Conservation (phyloP, 2,113 vertebrate genomes). For the Harpagus bidentatus region DNA sequence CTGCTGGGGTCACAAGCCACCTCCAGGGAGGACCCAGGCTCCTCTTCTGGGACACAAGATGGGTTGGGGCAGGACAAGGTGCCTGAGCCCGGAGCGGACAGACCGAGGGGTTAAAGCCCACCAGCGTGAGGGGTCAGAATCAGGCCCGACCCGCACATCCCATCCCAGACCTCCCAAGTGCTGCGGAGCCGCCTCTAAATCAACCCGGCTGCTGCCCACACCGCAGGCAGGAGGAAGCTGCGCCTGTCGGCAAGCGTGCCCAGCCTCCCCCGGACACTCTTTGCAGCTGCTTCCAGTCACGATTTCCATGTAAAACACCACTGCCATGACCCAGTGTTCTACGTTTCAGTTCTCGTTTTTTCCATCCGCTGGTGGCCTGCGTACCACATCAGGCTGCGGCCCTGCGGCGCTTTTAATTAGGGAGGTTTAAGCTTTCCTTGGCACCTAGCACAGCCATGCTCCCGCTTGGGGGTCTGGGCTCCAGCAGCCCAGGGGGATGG, state of each 20-base stretch:
- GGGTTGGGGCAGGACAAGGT: neutral
- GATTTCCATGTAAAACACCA: constrained; percentile 10
- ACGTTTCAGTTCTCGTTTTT: constrained; percentile 17
- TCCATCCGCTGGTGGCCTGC: neutral
- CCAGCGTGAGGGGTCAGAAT: neutral
- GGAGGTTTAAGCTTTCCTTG: neutral
- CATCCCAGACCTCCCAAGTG: neutral
- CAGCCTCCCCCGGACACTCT: neutral
- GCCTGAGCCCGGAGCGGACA: rapidly evolving
- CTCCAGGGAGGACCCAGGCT: neutral
- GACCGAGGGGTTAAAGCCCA: neutral
- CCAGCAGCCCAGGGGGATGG: neutral
- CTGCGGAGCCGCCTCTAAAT: neutral
- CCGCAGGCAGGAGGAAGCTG: neutral
- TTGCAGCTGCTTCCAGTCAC: constrained; percentile 23
- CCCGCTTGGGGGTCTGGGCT: neutral
- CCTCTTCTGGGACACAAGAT: neutral
- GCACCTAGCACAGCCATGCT: neutral
- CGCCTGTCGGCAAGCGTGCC: neutral
- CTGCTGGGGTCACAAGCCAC: neutral
- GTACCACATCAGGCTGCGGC: neutral
- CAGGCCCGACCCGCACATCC: neutral
- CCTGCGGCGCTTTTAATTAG: neutral
- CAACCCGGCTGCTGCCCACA: neutral
- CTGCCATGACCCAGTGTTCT: constrained; percentile 53